Base-by-base conservation (phyloP, 2,797 vertebrate genomes). In the Oceanodroma leucorhoa region DNA sequence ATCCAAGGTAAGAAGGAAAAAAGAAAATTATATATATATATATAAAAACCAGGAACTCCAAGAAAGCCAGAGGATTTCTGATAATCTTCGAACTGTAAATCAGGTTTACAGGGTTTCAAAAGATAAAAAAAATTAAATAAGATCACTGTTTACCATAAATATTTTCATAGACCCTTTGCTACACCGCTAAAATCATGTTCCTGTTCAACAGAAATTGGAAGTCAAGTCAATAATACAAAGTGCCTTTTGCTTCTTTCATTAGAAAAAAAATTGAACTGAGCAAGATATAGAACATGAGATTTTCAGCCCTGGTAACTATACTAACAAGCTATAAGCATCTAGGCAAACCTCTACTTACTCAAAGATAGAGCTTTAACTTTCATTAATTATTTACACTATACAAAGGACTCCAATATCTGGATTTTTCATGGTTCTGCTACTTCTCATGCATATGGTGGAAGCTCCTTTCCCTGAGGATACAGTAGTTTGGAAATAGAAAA, bases 21-120 rank as follows among this genome's bases (percentile, higher is more conserved):
- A 70, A 57, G 53, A 34, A 51, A 21, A 11, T 3, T 8, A 45
- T 36, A 58, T 41, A 60, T 23, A n/a, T 14, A 26, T n/a, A 38
- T 38, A 81, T 27, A 65, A 90, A 94, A 97, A 98, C 83, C 88
- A 93, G 92, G 90, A 95, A 96, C 76, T 90, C 62, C 65, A 95
- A 91, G 82, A 97, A 97, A 96, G 96, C 90, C 91, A 96, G 94
- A 29, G 78, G 83, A 93, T 84, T 97, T 98, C 97, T 97, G 92
- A 98, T 97, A 98, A 97, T 92, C 98, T 98, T 98, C 96, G 96
- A 97, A 97, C 96, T 97, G 93, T 94, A 98, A 98, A 97, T 87
- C 94, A 96, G 80, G 96, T 94, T 95, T 90, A 79, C n/a, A 82
- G 30, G 46, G 48, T 79, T 96, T 90, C 40, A 80, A 95, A 93